phyloP scores from a whole-genome alignment of 2,888 invertebrate genomes.

The Omphaloscelis lunosa region DNA sequence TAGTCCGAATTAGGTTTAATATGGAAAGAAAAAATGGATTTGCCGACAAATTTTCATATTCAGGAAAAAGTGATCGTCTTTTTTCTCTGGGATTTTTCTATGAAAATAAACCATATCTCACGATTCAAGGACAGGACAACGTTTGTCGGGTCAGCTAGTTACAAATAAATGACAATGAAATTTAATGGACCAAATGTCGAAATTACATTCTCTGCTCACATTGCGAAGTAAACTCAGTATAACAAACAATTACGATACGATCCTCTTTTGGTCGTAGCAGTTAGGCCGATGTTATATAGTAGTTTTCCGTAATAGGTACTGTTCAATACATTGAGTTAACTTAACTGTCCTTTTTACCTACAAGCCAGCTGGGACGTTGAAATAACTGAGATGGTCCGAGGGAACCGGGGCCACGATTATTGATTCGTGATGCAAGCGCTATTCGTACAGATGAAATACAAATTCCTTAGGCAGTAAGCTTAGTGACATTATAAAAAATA shows the following conservation, averaged over 20 bases:
- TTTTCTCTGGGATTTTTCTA: not conserved
- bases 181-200: not conserved
- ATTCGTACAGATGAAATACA: not conserved
- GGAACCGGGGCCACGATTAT: not conserved
- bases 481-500: not conserved
- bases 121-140: not conserved
- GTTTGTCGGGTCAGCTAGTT: not conserved
- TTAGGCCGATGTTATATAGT: conserved; percentile 51
- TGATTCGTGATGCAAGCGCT: conserved; percentile 8
- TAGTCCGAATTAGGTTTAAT: no score
- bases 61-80: not conserved
- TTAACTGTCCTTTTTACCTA: conserved; percentile 40
- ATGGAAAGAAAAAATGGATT: not conserved
- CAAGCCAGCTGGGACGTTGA: conserved; percentile 53
- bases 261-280: conserved; percentile 40
- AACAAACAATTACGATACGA: conserved; percentile 10
- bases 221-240: not conserved
- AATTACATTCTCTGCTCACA: not conserved
- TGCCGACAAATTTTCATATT: no score
- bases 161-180: not conserved
- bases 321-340: conserved; percentile 40
- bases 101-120: not conserved
- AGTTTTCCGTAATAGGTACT: conserved; percentile 25
- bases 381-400: conserved; percentile 28
- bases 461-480: not conserved